Evolutionary conservation across 2,888 invertebrate species (phyloP).

Genomic region (Drosophila yooni): DNA sequence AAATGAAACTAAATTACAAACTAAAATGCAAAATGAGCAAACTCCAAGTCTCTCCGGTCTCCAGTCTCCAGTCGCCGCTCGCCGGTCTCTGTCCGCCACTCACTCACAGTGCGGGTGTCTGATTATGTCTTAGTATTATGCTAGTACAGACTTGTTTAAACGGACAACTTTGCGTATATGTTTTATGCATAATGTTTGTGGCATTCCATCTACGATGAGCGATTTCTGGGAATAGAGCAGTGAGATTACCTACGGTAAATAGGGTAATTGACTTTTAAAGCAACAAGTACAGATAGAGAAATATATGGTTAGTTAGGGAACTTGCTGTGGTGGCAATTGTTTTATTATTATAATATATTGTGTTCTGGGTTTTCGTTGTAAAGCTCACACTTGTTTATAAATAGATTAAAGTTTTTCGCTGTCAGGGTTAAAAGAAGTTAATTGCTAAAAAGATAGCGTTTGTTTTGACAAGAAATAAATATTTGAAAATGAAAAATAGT

Average conservation of each 20-base stretch:
- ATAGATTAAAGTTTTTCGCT: not conserved
- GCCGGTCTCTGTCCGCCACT: slow-evolving; percentile 7
- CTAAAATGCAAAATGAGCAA: slow-evolving; percentile 80
- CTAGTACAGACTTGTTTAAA: slow-evolving; percentile 4
- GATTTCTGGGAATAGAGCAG: slow-evolving; percentile 43
- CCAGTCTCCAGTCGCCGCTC: not conserved
- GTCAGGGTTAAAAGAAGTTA: not conserved
- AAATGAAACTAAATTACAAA: slow-evolving; percentile 82
- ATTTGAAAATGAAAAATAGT: not conserved
- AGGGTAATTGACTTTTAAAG: not conserved
- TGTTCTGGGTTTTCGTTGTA: not conserved
- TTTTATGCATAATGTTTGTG: slow-evolving; percentile 75
- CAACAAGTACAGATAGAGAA: not conserved
- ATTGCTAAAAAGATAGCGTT: not conserved
- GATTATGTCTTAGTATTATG: slow-evolving; percentile 8
- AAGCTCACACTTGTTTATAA: not conserved
- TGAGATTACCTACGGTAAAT: slow-evolving; percentile 1
- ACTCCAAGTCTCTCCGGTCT: slow-evolving; percentile 21
- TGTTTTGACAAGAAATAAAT: not conserved
- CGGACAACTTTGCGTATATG: slow-evolving; percentile 33
- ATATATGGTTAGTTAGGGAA: not conserved
- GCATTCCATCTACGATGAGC: slow-evolving; percentile 67
- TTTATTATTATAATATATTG: no score
- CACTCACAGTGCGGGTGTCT: slow-evolving; percentile 44
- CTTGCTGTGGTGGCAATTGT: no score